phyloP scores from a whole-genome alignment of 2,113 vertebrate species.

The Campylomormyrus tamandua region DNA sequence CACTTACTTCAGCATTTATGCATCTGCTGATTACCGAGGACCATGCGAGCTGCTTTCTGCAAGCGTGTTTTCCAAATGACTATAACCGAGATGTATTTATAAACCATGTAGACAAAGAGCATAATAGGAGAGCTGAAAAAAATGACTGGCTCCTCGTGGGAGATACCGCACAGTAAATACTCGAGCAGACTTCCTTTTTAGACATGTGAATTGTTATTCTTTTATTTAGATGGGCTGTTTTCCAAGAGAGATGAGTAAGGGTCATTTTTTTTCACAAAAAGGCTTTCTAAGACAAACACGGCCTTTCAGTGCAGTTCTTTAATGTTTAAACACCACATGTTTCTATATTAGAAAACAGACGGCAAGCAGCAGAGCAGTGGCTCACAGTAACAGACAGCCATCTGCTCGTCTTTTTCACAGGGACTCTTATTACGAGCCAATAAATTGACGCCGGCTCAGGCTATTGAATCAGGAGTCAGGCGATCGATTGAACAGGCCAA shows the following conservation, averaged over 20 bases:
- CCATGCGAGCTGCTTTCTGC: not conserved
- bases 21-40: no score
- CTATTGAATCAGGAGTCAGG: not conserved
- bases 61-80: not conserved
- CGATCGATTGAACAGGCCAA: not conserved
- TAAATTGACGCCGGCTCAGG: not conserved
- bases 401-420: slow-evolving; percentile 46
- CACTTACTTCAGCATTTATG: not conserved
- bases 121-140: not conserved
- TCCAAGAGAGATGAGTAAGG: not conserved
- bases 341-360: slow-evolving; percentile 32
- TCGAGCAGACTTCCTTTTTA: not conserved
- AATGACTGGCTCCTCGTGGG: not conserved
- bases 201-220: not conserved
- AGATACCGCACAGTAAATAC: not conserved
- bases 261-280: not conserved
- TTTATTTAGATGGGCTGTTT: not conserved
- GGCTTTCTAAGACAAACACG: slow-evolving; percentile 1
- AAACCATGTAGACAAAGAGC: not conserved
- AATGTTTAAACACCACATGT: slow-evolving; percentile 26
- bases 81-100: not conserved
- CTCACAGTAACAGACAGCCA: slow-evolving; percentile 28
- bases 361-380: slow-evolving; percentile 19
- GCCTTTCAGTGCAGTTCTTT: slow-evolving; percentile 20
- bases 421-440: slow-evolving; percentile 33